Percentiles rank a stretch among this genome's conserved stretches.
Conservation (phyloP, 2,797 vertebrate genomes). For the Emydoidea blandingii region DNA sequence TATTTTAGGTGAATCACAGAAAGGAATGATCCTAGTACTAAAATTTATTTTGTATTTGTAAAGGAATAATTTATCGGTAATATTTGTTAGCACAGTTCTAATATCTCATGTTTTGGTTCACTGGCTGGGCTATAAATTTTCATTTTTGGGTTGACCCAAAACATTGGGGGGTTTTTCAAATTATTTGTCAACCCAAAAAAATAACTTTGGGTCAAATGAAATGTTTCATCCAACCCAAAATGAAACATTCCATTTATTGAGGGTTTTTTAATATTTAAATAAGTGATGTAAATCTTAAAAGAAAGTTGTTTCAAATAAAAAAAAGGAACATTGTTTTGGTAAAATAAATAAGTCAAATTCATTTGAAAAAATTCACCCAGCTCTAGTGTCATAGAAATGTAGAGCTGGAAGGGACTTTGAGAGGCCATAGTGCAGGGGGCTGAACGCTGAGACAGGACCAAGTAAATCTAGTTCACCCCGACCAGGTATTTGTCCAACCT, state of each 20-base stretch:
- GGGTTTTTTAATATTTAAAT: background rate
- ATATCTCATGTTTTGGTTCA: background rate
- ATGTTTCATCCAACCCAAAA: background rate
- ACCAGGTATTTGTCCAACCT: background rate
- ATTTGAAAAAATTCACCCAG: background rate
- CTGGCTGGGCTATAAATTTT: background rate
- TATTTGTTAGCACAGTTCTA: background rate
- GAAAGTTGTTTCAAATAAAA: background rate
- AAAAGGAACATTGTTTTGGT: background rate
- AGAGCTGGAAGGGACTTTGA: background rate
- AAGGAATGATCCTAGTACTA: background rate
- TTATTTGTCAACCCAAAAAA: background rate
- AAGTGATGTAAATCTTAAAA: background rate
- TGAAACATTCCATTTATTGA: background rate
- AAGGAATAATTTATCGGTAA: background rate
- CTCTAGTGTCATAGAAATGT: background rate
- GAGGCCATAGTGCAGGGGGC: background rate
- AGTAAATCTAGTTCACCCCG: background rate
- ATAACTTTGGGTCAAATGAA: background rate
- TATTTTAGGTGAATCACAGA: slow-evolving; percentile 26
- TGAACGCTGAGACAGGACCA: background rate
- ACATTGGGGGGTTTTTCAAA: background rate
- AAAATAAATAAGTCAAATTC: background rate
- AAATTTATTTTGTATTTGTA: background rate
- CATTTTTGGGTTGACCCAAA: background rate